phyloP scores from a whole-genome alignment of 2,113 vertebrate species.

The Microtus oregoni region DNA sequence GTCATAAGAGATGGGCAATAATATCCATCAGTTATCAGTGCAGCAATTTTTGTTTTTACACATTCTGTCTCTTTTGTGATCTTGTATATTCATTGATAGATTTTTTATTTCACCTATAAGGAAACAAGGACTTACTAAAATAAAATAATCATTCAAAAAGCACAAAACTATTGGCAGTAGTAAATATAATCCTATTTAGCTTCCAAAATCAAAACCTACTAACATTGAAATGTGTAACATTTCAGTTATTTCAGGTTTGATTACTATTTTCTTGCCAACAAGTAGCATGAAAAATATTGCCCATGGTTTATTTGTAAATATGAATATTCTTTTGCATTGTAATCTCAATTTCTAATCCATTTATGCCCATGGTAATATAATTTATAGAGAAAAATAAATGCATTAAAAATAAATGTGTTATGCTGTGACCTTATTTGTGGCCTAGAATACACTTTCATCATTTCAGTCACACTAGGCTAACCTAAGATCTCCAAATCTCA shows the following conservation, averaged over 20 bases:
- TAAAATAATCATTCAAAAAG: not conserved
- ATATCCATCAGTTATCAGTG: not conserved
- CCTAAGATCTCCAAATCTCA: not conserved
- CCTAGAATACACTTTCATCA: not conserved
- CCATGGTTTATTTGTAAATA: slow-evolving; percentile 34
- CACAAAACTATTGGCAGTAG: not conserved
- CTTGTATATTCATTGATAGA: not conserved
- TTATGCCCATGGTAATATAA: slow-evolving; percentile 21
- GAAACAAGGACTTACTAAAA: not conserved
- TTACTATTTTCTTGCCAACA: not conserved
- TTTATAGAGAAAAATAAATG: slow-evolving; percentile 23
- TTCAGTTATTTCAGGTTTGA: not conserved
- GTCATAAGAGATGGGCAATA: not conserved
- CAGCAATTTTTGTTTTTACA: not conserved
- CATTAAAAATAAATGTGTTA: not conserved
- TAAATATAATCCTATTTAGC: not conserved
- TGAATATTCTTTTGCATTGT: slow-evolving; percentile 21
- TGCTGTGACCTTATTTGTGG: not conserved
- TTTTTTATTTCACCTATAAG: not conserved
- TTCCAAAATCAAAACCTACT: not conserved
- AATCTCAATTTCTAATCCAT: slow-evolving; percentile 6
- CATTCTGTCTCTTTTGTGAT: not conserved
- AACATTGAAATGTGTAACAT: not conserved
- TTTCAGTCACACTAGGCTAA: not conserved
- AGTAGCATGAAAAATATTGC: not conserved